These are phyloP conservation scores for Toxotes chatareus DNA, from an alignment of 2,113 vertebrate species.

Conservation along the genomic window DNA sequence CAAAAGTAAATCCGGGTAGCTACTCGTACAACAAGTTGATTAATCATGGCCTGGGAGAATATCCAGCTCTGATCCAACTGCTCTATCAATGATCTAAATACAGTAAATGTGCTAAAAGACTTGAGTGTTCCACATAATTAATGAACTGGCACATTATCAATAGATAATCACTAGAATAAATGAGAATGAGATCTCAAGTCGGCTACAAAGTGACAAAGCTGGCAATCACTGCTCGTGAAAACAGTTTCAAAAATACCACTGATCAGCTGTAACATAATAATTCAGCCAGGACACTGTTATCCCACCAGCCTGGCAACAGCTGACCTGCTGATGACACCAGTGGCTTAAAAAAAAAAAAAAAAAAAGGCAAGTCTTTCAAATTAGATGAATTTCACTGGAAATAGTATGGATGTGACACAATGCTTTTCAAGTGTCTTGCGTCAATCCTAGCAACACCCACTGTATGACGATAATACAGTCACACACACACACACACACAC, in stretches of 20 bases:
- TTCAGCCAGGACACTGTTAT: constrained; percentile 24
- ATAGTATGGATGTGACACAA: constrained; percentile 11
- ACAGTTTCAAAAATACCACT: constrained; percentile 31
- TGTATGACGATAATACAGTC: neutral
- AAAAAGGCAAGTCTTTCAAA: neutral
- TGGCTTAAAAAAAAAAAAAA: neutral
- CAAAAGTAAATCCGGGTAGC: constrained; percentile 34
- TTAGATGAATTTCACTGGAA: neutral
- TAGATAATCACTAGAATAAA: constrained; percentile 39
- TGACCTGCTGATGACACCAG: constrained; percentile 19
- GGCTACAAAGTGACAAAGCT: constrained; percentile 40
- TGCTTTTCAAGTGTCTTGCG: constrained; percentile 30
- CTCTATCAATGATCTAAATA: constrained; percentile 61
- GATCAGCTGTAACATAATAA: constrained; percentile 36
- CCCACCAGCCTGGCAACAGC: neutral
- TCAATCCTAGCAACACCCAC: constrained; percentile 39
- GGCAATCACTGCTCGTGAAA: constrained; percentile 28
- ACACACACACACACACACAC: neutral
- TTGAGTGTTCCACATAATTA: constrained; percentile 52
- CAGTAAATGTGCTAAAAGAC: constrained; percentile 59
- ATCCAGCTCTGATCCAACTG: constrained; percentile 42
- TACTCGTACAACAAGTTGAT: constrained; percentile 39
- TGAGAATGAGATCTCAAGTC: constrained; percentile 48
- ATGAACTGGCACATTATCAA: constrained; percentile 60
- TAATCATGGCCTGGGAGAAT: constrained; percentile 47